These are phyloP conservation scores for Pristionchus arcanus DNA, from an alignment of 2,888 invertebrate species.

Conservation along the genomic window DNA sequence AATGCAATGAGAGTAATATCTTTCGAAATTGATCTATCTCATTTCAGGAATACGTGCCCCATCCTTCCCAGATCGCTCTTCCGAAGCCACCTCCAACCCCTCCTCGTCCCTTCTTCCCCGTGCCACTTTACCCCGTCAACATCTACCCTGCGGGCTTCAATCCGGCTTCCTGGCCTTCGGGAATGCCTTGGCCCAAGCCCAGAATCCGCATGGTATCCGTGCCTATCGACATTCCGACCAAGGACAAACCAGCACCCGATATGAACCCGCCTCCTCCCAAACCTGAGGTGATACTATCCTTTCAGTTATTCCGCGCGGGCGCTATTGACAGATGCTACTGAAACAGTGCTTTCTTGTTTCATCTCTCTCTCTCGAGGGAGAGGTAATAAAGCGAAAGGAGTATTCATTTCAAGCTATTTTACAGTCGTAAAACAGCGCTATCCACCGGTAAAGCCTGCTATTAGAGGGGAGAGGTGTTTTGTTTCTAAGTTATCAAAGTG, in stretches of 20 bases:
- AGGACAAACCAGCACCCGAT: neutral
- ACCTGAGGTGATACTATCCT: neutral
- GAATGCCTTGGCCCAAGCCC: neutral
- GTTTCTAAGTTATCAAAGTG: too few species aligned
- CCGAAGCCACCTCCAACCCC: neutral
- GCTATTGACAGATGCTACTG: too few species aligned
- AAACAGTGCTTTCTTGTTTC: neutral
- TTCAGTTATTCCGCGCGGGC: too few species aligned
- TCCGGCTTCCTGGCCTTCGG: neutral
- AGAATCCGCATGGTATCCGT: neutral
- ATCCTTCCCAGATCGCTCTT: neutral
- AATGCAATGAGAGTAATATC: too few species aligned
- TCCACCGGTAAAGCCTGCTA: too few species aligned
- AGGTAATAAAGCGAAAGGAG: too few species aligned
- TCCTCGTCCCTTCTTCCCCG: neutral
- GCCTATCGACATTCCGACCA: neutral
- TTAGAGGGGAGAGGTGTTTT: too few species aligned
- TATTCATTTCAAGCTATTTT: too few species aligned
- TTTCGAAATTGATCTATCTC: neutral
- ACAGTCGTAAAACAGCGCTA: too few species aligned
- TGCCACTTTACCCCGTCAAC: neutral
- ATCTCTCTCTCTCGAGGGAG: too few species aligned
- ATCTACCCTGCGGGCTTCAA: neutral
- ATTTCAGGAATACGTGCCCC: neutral
- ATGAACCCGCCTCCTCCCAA: neutral